Percentiles rank a stretch among this genome's conserved stretches.
Conservation (phyloP, 2,797 vertebrate genomes). For the Philypnodon macrostomus region DNA sequence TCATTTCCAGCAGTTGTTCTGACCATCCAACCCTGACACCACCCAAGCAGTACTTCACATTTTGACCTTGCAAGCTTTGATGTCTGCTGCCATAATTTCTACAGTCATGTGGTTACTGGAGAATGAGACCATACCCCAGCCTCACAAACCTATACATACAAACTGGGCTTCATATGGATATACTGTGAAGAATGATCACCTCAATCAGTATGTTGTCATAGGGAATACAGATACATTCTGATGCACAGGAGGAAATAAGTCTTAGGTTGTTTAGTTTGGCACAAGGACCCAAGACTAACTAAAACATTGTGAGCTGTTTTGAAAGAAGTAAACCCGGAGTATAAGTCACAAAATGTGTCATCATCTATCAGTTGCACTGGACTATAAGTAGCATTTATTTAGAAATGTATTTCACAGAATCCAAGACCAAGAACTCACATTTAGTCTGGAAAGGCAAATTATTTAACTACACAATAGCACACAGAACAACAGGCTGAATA, state of each 20-base stretch:
- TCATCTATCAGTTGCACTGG: no score
- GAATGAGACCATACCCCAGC: conserved; percentile 56
- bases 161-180: conserved; percentile 25
- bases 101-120: conserved; percentile 20
- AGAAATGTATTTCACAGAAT: no score
- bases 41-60: conserved; percentile 18
- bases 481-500: no score
- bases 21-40: conserved; percentile 41
- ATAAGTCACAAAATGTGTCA: no score
- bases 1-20: conserved; percentile 20
- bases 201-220: conserved; percentile 67
- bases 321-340: no score
- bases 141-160: conserved; percentile 6
- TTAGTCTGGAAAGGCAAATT: no score
- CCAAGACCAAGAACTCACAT: no score
- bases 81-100: conserved; percentile 43
- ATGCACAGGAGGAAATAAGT: conserved; percentile 41
- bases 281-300: conserved; percentile 13
- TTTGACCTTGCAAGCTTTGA: conserved; percentile 62
- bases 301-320: no score
- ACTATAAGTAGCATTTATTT: no score
- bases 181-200: conserved; percentile 67
- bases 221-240: conserved; percentile 60
- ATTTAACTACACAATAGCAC: no score
- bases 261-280: conserved; percentile 29